Evolutionary conservation across 2,113 vertebrate genomes (phyloP).

Genomic region (Anas platyrhynchos): DNA sequence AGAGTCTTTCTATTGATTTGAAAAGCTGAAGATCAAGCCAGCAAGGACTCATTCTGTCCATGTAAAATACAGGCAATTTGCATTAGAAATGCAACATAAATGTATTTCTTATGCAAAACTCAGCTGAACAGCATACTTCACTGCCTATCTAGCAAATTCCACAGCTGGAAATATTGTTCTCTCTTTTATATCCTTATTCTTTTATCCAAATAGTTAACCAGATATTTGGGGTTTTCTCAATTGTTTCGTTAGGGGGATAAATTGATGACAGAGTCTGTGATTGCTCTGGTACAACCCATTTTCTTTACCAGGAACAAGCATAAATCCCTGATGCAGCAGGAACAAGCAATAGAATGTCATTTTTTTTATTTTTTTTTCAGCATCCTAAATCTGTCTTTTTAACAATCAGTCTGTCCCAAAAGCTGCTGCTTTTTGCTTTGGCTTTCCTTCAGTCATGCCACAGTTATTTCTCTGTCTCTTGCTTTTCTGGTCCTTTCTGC

Average conservation of each 20-base stretch:
- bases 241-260: not conserved
- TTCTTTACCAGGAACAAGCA: not conserved
- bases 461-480: not conserved
- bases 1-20: constrained; percentile 61
- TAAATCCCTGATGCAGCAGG: not conserved
- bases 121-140: constrained; percentile 52
- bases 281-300: not conserved
- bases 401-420: not conserved
- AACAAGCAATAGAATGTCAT: not conserved
- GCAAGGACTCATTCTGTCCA: constrained; percentile 52
- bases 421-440: not conserved
- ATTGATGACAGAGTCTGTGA: not conserved
- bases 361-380: not conserved
- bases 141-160: constrained; percentile 35
- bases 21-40: constrained; percentile 60
- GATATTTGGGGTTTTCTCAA: constrained; percentile 52
- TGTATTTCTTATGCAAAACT: constrained; percentile 63
- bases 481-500: constrained; percentile 6
- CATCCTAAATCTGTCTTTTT: constrained; percentile 29
- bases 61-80: constrained; percentile 48
- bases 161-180: constrained; percentile 55
- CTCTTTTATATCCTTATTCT: constrained; percentile 18
- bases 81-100: constrained; percentile 68
- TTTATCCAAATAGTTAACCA: constrained; percentile 35
- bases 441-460: not conserved